These are phyloP conservation scores for Pseudoips prasinana DNA, from an alignment of 2,888 invertebrate genomes.

Conservation along the genomic window DNA sequence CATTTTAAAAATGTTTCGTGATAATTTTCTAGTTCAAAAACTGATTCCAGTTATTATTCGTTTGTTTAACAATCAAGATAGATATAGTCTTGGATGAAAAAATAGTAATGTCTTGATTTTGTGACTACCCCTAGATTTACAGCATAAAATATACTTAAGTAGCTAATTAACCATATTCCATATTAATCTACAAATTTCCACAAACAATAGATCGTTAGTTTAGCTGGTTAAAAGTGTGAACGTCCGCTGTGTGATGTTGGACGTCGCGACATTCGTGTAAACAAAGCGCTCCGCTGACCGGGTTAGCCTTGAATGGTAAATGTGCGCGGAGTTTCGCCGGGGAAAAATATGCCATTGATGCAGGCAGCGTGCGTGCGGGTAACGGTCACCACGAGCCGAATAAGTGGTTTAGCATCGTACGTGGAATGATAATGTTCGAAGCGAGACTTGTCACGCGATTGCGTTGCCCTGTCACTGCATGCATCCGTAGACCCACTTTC, in stretches of 20 bases:
- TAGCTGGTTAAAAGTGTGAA: slow-evolving; percentile 36
- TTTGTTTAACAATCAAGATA: too few relatives aligned
- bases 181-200: slow-evolving; percentile 27
- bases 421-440: slow-evolving; percentile 74
- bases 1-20: too few relatives aligned
- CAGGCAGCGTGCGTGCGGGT: slow-evolving; percentile 75
- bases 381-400: slow-evolving; percentile 77
- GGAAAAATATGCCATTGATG: slow-evolving; percentile 81
- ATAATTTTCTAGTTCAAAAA: too few relatives aligned
- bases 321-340: slow-evolving; percentile 73
- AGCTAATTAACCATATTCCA: too few relatives aligned
- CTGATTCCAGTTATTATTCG: too few relatives aligned
- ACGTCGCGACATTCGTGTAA: slow-evolving; percentile 59
- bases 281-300: slow-evolving; percentile 76
- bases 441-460: slow-evolving; percentile 70
- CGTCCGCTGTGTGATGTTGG: slow-evolving; percentile 42
- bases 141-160: too few relatives aligned
- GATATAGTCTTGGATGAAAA: too few relatives aligned
- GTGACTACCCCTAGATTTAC: too few relatives aligned
- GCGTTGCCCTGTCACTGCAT: slow-evolving; percentile 55
- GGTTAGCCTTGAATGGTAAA: slow-evolving; percentile 80
- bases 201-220: slow-evolving; percentile 33
- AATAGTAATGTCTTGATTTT: too few relatives aligned
- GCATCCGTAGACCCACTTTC: slow-evolving; percentile 67
- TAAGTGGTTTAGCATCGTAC: slow-evolving; percentile 77